Base-by-base conservation (phyloP, 2,797 vertebrate genomes). In the Neosilurus hyrtlii region DNA sequence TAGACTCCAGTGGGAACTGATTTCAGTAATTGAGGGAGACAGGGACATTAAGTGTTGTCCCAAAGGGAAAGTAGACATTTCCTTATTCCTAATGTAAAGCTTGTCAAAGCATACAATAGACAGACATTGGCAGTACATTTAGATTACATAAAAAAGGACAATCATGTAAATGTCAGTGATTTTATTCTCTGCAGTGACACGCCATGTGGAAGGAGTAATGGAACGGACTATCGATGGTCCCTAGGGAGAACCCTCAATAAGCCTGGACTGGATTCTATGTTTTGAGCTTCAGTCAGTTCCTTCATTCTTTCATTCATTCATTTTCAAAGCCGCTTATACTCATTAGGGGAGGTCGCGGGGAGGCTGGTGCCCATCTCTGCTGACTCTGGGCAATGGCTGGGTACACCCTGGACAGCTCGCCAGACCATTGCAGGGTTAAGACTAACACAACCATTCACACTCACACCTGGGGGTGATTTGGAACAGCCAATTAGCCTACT, bases 1-100 rank as follows among this genome's bases (percentile, higher is more conserved):
- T 61, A 51, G 77, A 84, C 52, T 43, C 43, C 43, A 8, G 43
- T 26, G 14, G n/a, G 77, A 84, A 80, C 51, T 61, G 52, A 75
- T 80, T 80, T 30, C 26, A 61, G 22, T 68, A 80, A 72, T 80
- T 84, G 71, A 59, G 62, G 63, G 30, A 24, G 51, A 43, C 62
- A 15, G 30, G 51, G 54, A 20, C 54, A 56, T 57, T 79, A 70
- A 35, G 22, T 59, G 77, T 65, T 59, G 37, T 80, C 70, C 71
- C 83, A 81, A n/a, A 62, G 79, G 83, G 57, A 75, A 10, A 75
- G 72, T 84, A 35, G 12, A 61, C 22, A 73, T 80, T 75, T 80
- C 71, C 51, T 67, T 67, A 75, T 74, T 67, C 62, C 12, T 76
- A 61, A 80, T 63, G 35, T 54, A 43, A 74, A 30, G 78, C 63